phyloP scores from a whole-genome alignment of 2,797 vertebrate species.

The Danionella dracula region DNA sequence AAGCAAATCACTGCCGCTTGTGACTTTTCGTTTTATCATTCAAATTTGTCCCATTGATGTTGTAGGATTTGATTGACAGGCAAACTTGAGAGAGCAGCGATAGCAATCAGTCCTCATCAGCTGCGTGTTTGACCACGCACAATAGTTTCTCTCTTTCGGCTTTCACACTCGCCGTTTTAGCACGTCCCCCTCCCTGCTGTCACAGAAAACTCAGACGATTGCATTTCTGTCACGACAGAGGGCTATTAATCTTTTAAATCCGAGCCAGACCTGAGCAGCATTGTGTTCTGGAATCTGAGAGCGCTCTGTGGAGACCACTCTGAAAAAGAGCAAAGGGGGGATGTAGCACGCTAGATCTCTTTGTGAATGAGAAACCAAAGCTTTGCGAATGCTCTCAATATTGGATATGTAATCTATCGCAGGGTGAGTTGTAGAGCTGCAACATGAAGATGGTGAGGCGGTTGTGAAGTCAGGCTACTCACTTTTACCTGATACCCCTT shows the following conservation, averaged over 20 bases:
- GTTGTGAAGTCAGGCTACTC: slow-evolving; percentile 31
- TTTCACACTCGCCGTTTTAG: slow-evolving; percentile 54
- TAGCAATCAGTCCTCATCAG: slow-evolving; percentile 63
- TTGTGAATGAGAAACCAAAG: slow-evolving; percentile 54
- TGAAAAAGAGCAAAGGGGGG: slow-evolving; percentile 50
- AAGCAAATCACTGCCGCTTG: slow-evolving; percentile 54
- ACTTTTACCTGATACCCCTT: slow-evolving; percentile 50
- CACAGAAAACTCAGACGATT: slow-evolving; percentile 63
- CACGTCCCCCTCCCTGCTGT: slow-evolving; percentile 45
- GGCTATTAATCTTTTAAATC: slow-evolving; percentile 72
- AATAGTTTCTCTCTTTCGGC: slow-evolving; percentile 60
- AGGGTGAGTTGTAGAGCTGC: slow-evolving; percentile 30
- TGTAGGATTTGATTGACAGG: slow-evolving; percentile 61
- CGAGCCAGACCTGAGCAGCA: slow-evolving; percentile 50
- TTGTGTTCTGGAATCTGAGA: slow-evolving; percentile 33
- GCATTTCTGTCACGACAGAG: slow-evolving; percentile 59
- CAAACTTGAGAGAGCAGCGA: slow-evolving; percentile 59
- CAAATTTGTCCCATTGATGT: slow-evolving; percentile 64
- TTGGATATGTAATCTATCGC: slow-evolving; percentile 60
- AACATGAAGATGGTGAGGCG: slow-evolving; percentile 31
- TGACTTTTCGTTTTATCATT: slow-evolving; percentile 63
- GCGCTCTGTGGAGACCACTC: slow-evolving; percentile 52
- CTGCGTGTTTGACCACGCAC: slow-evolving; percentile 63
- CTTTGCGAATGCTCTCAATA: slow-evolving; percentile 55
- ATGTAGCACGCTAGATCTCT: slow-evolving; percentile 50